Evolutionary conservation across 1,140 invertebrate genomes (phyloP), one percentile per base, ranked within the genome.

Genomic region (Maconellicoccus hirsutus): DNA sequence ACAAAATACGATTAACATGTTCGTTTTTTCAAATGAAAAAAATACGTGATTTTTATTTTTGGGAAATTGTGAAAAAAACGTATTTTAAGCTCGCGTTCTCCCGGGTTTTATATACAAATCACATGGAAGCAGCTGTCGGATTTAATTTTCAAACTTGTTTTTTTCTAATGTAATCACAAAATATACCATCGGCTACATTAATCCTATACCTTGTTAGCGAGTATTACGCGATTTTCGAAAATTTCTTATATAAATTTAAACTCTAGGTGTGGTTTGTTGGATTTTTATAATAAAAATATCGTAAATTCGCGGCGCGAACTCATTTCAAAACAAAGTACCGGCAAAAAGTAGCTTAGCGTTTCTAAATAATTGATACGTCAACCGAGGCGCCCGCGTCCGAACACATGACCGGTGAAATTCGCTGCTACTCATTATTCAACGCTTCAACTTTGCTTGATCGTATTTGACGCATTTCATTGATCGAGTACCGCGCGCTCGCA

Each of bases 1-100:
- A 52, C 42, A 19, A 52, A 52, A 52, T 52, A 52, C 42, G 42
- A 52, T 52, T 52, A 52, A 52, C 42, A 52, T 52, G 42, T 52
- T 19, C 42, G 42, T 14, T 33, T 33, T 33, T 12, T n/a, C 12
- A 33, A 33, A 12, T 33, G 29, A 33, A 33, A 33, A 33, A 33
- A 33, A 33, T 19, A 19, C 12, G 42, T 52, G 42, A 52, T 52
- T 52, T 52, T 52, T 52, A 52, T 52, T 52, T 52, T n/a, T n/a
- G 6, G 42, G n/a, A 52, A 8, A 52, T 52, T 16, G 42, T 16
- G n/a, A 52, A 52, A 52, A 16, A 16, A 52, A 8, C 6, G 4
- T 52, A 8, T 52, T 52, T 52, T 16, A 52, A 52, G 10, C 12
- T 14, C 42, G 42, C 42, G 42, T 14, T 16, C 42, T 52, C 16